Percentiles rank a stretch among this genome's conserved stretches.
phyloP scores from a whole-genome alignment of 2,797 vertebrate genomes.

The Rhyacichthys aspro region DNA sequence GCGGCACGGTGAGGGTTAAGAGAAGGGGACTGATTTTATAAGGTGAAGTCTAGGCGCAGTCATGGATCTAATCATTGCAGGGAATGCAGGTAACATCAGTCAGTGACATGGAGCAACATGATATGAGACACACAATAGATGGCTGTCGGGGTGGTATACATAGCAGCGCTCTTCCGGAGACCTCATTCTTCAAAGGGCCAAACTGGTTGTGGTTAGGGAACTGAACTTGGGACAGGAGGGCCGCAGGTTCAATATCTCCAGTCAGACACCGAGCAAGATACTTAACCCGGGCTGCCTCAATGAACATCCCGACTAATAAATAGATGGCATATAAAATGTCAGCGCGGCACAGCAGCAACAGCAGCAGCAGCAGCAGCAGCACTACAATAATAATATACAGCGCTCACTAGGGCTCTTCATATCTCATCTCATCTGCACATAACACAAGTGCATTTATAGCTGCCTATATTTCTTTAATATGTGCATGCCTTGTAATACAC shows the following conservation, averaged over 20 bases:
- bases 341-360: constrained; percentile 45
- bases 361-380: constrained; percentile 35
- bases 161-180: constrained; percentile 73
- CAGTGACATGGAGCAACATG: constrained; percentile 81
- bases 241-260: constrained; percentile 81
- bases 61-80: constrained; percentile 79
- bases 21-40: constrained; percentile 75
- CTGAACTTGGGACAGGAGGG: constrained; percentile 82
- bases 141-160: constrained; percentile 76
- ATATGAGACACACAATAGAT: constrained; percentile 79
- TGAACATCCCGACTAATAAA: constrained; percentile 83
- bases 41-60: constrained; percentile 72
- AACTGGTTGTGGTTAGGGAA: constrained; percentile 83
- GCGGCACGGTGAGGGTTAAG: constrained; percentile 59
- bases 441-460: constrained; percentile 19
- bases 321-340: constrained; percentile 81
- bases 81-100: constrained; percentile 78
- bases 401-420: constrained; percentile 6
- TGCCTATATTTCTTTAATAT: too few relatives aligned
- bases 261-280: constrained; percentile 80
- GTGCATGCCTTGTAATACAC: too few relatives aligned
- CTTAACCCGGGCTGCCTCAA: constrained; percentile 82
- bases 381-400: constrained; percentile 51
- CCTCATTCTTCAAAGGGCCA: constrained; percentile 80
- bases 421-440: constrained; percentile 11